Conservation (phyloP, 2,797 vertebrate species). For the Garrulus glandarius region DNA sequence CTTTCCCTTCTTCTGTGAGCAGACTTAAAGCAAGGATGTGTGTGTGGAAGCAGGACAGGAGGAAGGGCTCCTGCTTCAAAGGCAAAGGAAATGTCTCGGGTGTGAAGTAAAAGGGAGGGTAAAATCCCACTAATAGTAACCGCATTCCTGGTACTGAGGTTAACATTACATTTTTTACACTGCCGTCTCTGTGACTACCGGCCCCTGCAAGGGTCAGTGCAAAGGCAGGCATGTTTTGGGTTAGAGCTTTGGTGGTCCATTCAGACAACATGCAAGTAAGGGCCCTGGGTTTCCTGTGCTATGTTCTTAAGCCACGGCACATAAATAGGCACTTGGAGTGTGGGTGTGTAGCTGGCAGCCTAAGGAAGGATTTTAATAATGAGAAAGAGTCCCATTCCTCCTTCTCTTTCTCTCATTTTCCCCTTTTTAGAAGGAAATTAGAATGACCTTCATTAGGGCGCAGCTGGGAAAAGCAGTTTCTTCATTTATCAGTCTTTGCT, state of each 20-base stretch:
- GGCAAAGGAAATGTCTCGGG: background rate
- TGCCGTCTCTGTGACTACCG: background rate
- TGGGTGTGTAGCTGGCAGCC: background rate
- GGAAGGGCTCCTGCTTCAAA: background rate
- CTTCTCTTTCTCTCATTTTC: background rate
- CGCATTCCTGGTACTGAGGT: background rate
- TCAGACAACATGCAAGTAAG: background rate
- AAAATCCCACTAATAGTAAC: background rate
- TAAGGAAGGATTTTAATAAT: slow-evolving; percentile 35
- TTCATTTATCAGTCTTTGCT: background rate
- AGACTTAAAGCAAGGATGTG: background rate
- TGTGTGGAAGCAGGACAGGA: background rate
- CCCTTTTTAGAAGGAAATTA: background rate
- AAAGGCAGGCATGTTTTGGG: background rate
- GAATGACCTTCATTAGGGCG: background rate
- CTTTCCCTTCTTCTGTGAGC: background rate
- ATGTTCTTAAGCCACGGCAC: background rate
- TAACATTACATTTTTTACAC: background rate
- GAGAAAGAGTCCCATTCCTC: background rate
- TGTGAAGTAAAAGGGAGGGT: background rate
- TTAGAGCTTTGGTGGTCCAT: background rate
- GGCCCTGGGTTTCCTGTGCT: background rate
- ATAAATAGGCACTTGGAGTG: background rate
- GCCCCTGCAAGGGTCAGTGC: background rate
- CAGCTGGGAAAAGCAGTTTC: background rate